Evolutionary conservation across 2,888 invertebrate species (phyloP), one percentile per base, ranked within the genome.

Genomic region (Seira sanloemensis): DNA sequence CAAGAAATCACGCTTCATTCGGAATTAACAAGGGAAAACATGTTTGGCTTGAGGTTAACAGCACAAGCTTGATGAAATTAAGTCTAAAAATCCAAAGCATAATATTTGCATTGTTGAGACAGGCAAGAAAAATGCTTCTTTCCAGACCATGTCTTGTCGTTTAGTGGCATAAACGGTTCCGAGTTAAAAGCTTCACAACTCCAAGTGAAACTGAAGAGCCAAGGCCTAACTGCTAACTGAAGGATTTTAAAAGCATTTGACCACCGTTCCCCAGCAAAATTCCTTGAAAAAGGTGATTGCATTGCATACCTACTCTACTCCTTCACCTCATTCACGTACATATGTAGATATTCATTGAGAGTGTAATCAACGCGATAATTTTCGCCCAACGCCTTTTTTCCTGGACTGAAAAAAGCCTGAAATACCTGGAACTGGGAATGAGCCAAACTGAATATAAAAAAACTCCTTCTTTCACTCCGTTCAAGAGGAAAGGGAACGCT

Each of bases 331-430:
- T n/a, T n/a, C 12, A 37, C 37, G 5, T 37, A 37, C 37, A 37
- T 12, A 37, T 12, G 5, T 37, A 37, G 5, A 37, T 37, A 7
- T 37, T 37, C 37, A 37, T 4, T 37, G 37, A 37, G 37, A 54
- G 21, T 69, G 81, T 81, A 81, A 72, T 75, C 75, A 81, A 75
- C 76, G 76, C 81, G 76, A 71, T 81, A 81, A 81, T 81, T 81
- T 81, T 81, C 71, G 66, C 81, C 71, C 65, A 76, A 81, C 81
- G 81, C 81, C 81, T 76, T 81, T 81, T 74, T 72, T 81, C 65
- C 71, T 16, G 50, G 68, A 65, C 37, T 65, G 54, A 46, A 50
- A 65, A 77, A 76, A 19, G 66, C 5, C 54, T 54, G 68, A 77
- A 71, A 71, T 75, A 75, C 75, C 76, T 75, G 75, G 76, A 77